A percentile compares a stretch with the other conserved stretches of the same genome.
Evolutionary conservation across 2,113 vertebrate genomes (phyloP).

Genomic region (Microcebus griseorufus): DNA sequence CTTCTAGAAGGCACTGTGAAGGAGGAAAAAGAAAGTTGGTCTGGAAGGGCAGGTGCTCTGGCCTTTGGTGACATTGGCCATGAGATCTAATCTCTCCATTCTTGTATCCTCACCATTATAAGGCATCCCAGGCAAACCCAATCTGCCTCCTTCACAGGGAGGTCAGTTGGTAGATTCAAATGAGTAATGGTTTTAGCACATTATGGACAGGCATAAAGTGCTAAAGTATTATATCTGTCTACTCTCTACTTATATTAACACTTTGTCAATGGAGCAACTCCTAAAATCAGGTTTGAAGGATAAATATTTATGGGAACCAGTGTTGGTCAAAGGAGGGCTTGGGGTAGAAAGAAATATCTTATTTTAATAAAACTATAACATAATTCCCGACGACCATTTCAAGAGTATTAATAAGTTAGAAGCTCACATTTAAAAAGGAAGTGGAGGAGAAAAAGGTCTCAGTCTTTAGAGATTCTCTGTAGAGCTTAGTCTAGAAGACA

Average conservation of each 20-base stretch:
- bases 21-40: background rate
- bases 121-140: background rate
- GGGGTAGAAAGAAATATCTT: background rate
- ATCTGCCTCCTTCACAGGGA: background rate
- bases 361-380: constrained; percentile 16
- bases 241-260: background rate
- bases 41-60: background rate
- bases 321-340: background rate
- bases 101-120: background rate
- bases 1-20: background rate
- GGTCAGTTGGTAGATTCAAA: background rate
- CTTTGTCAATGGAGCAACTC: background rate
- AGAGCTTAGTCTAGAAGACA: background rate
- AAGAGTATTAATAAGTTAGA: background rate
- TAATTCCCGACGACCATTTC: background rate
- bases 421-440: background rate
- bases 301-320: background rate
- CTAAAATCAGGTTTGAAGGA: background rate
- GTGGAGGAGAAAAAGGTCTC: background rate
- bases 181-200: background rate
- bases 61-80: background rate
- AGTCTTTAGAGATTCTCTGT: background rate
- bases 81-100: background rate
- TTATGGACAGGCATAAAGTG: background rate
- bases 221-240: background rate